Evolutionary conservation across 2,888 invertebrate genomes (phyloP), one percentile per base, ranked within the genome.

Genomic region (Shargacucullia verbasci): DNA sequence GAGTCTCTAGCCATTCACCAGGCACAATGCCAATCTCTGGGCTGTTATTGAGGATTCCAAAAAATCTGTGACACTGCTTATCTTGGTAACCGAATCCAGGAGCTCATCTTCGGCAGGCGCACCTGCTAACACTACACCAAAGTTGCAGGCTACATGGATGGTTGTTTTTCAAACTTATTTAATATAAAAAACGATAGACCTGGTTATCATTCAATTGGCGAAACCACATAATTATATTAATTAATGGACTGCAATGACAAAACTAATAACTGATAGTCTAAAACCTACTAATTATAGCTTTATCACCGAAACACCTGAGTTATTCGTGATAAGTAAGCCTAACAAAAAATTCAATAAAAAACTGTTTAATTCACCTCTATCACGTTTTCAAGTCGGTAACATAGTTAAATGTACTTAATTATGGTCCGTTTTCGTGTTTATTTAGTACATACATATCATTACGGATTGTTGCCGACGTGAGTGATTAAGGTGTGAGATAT

Each of bases 401-500:
- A 73, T 73, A 80, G 74, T 82, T 83, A 82, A 84, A 84, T 79
- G 74, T 78, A 81, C 68, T 70, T 84, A 84, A 88, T 87, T 85
- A 83, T 75, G 72, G 80, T 60, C 68, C 66, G 73, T 81, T 85
- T 83, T 82, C 71, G 80, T 89, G 86, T 88, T 87, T 88, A 86
- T 87, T 87, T 86, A 84, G 85, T 85, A 80, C 82, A 81, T 82
- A 85, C 83, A 83, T 84, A 85, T 86, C 80, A 87, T 88, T 86
- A 87, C 75, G 82, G 82, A 84, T 85, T 84, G 85, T 85, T 85
- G 85, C 78, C 79, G 84, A 82, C 83, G 81, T 79, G 83, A 86
- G 85, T 87, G 87, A 88, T 88, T 87, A 86, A 86, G 81, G 85
- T 80, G 79, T 80, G 84, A 77, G 75, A 91, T 89, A 85, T 70